Base-by-base conservation (phyloP, 2,888 invertebrate genomes). In the Micropterix aruncella region DNA sequence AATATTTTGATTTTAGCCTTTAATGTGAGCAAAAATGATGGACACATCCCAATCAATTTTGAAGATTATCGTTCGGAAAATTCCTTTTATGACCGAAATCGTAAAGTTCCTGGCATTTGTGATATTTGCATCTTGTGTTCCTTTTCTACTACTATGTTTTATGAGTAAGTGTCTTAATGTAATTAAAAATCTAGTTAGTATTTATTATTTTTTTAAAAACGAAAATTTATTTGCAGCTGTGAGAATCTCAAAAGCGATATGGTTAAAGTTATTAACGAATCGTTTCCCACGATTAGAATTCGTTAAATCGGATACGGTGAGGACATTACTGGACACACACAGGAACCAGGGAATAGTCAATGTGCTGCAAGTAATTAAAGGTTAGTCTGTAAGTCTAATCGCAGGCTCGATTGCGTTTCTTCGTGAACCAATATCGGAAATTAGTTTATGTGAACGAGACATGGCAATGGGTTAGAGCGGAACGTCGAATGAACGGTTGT, bases 261-360 rank as follows among this genome's bases (percentile, higher is more conserved):
- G 75, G 66, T 64, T 77, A 51, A 72, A 70, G 52, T 53, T 77
- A 19, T 58, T 80, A 16, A 71, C 74, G 14, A 72, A 72, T 51
- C 65, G 72, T 49, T 78, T 75, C 53, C 76, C 78, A 1, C 61
- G 66, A n/a, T 54, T 79, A 45, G 75, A 76, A 50, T 76, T 80
- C 53, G 75, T 79, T 37, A 66, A 63, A 48, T 73, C 72, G 1
- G 74, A 75, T 53, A 77, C 79, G 36, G 68, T 83, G 19, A 70
- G 84, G 3, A 77, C 80, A 0, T 61, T 83, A 2, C 71, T 83
- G 42, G 84, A 85, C 55, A 84, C 84, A 0, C 77, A 75, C 44
- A 66, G 82, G 46, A 84, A 84, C 57, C 82, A 83, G 52, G 84
- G 83, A 7, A 78, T 84, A 48, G 77, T 84, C 49, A 78, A 82